phyloP scores from a whole-genome alignment of 2,113 vertebrate genomes.

The Mus pahari region DNA sequence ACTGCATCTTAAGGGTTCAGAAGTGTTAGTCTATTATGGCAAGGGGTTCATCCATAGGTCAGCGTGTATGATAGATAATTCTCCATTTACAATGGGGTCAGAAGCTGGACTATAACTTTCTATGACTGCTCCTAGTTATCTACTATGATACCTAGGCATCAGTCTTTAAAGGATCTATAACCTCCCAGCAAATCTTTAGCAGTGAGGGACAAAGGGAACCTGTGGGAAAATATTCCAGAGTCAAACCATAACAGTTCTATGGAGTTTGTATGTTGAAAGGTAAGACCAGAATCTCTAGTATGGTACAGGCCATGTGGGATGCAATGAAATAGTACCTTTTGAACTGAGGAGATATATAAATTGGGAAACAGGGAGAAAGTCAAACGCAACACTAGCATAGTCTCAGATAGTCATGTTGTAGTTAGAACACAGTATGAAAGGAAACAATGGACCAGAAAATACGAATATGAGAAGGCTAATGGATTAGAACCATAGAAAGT shows the following conservation, averaged over 20 bases:
- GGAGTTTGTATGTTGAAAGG: neutral
- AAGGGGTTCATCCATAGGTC: too few relatives aligned
- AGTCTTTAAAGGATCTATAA: too few relatives aligned
- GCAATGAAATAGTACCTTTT: neutral
- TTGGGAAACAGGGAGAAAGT: neutral
- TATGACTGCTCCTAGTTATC: neutral
- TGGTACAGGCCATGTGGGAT: neutral
- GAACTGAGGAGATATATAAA: rapidly evolving
- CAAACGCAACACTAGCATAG: too few relatives aligned
- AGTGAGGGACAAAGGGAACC: neutral
- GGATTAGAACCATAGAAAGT: too few relatives aligned
- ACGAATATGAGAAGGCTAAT: too few relatives aligned
- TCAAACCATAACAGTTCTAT: neutral
- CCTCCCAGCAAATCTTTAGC: too few relatives aligned
- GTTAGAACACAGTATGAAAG: too few relatives aligned
- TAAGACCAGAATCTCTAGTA: neutral
- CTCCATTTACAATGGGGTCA: neutral
- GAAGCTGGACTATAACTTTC: neutral
- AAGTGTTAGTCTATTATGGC: neutral
- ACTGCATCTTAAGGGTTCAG: neutral
- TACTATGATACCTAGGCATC: neutral
- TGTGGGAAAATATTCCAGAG: neutral
- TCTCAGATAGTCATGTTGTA: too few relatives aligned
- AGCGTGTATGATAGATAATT: neutral
- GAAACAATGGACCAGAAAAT: too few relatives aligned